Evolutionary conservation across 53 echinoderm and acorn worm genomes (phyloP), one percentile per base, ranked within the genome.

Genomic region (Temnopleurus reevesii): DNA sequence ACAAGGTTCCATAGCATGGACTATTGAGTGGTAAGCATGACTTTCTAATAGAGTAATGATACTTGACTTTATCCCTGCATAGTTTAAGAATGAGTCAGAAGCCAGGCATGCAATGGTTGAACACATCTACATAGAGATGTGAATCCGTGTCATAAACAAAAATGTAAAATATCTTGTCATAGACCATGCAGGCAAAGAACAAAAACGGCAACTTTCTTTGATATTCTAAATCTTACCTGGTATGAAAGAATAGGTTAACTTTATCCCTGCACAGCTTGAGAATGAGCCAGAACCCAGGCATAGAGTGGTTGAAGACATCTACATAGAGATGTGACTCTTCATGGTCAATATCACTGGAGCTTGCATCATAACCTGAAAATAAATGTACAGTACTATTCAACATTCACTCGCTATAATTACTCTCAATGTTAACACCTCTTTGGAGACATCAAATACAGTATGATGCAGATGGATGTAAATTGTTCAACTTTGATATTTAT

Each of bases 251-350:
- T 76, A 93, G 89, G 34, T 99, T 92, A 45, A 99, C 96, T 15
- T 76, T 93, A 77, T 94, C 93, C 1, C 82, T 80, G 28, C 92
- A 89, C 35, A 99, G 90, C 34, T 92, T 94, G 45, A 96, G 86
- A 54, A 99, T 99, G 17, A 99, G 93, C 99, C 99, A 99, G 89
- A 99, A 99, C 41, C 96, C 94, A 0, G 99, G 99, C 96, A 99
- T 99, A 23, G 89, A 77, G n/a, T 92, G 92, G 47, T 84, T 83
- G 87, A 91, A 90, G 31, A 57, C 61, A 80, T 91, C 81, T 17
- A 71, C 82, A 77, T 89, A 84, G 41, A 91, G 90, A n/a, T 90
- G 90, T 2, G 92, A 87, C 31, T 95, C 99, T 15, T 90, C 99
- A 21, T 55, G 89, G 24, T 99, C 99, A 9, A 89, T 89, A 26